Evolutionary conservation across 1,140 invertebrate genomes (phyloP).

Genomic region (Anadara kagoshimensis): DNA sequence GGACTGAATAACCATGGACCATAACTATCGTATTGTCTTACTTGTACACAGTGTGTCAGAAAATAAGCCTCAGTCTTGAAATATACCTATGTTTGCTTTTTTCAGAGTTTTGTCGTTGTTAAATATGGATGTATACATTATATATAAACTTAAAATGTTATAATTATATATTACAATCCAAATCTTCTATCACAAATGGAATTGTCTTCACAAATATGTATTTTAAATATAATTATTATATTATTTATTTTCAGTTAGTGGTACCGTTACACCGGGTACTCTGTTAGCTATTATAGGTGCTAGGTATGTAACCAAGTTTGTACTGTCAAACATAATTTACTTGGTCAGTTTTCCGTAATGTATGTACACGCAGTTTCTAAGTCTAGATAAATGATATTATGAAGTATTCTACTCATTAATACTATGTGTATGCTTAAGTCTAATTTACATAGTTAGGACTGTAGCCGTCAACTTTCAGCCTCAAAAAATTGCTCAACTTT

Average conservation of each 20-base stretch:
- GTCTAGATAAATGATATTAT: neutral
- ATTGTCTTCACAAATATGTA: neutral
- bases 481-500: neutral
- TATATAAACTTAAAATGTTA: too few species aligned
- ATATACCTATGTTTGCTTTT: too few species aligned
- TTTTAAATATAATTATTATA: neutral
- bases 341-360: too few species aligned
- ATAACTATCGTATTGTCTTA: too few species aligned
- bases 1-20: too few species aligned
- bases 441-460: neutral
- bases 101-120: too few species aligned
- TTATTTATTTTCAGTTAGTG: conserved; percentile 79
- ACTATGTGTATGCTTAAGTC: neutral
- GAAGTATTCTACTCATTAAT: neutral
- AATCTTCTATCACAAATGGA: neutral
- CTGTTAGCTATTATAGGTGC: conserved; percentile 94
- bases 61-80: too few species aligned
- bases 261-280: conserved; percentile 91
- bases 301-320: conserved; percentile 52
- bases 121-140: too few species aligned
- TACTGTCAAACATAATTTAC: neutral
- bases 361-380: too few species aligned
- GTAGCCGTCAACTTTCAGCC: too few species aligned
- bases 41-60: too few species aligned
- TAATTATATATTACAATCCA: neutral